Conservation (phyloP, 2,113 vertebrate species). For the Hippocampus abdominalis region DNA sequence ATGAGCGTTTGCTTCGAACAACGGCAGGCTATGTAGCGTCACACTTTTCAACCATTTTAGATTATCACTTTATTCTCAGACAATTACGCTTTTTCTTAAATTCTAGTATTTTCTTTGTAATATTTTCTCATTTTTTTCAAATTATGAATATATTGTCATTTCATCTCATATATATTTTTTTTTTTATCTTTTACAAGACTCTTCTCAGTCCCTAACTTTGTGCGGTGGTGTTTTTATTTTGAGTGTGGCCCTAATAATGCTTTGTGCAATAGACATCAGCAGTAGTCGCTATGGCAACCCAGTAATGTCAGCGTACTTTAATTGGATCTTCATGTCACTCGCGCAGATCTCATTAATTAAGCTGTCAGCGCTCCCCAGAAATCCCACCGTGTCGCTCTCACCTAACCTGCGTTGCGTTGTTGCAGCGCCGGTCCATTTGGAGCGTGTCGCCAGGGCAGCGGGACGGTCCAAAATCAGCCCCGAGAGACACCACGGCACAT, state of each 20-base stretch:
- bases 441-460: constrained; percentile 41
- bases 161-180: no score
- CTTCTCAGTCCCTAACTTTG: background rate
- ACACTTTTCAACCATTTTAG: no score
- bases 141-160: no score
- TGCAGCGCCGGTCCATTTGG: constrained; percentile 41
- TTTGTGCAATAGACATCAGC: constrained; percentile 17
- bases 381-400: constrained; percentile 39
- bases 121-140: no score
- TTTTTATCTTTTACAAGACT: no score
- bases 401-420: constrained; percentile 25
- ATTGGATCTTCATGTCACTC: constrained; percentile 64
- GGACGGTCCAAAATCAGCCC: constrained; percentile 54
- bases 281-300: constrained; percentile 37
- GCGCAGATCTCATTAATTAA: constrained; percentile 64
- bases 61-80: no score
- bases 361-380: constrained; percentile 56
- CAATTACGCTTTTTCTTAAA: no score
- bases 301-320: constrained; percentile 59
- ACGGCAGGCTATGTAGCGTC: no score
- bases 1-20: background rate
- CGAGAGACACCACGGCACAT: constrained; percentile 48
- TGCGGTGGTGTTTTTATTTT: constrained; percentile 6
- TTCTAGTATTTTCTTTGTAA: no score
- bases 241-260: constrained; percentile 25